These are phyloP conservation scores for Ochropleura leucogaster DNA, from an alignment of 2,888 invertebrate genomes.

Conservation along the genomic window DNA sequence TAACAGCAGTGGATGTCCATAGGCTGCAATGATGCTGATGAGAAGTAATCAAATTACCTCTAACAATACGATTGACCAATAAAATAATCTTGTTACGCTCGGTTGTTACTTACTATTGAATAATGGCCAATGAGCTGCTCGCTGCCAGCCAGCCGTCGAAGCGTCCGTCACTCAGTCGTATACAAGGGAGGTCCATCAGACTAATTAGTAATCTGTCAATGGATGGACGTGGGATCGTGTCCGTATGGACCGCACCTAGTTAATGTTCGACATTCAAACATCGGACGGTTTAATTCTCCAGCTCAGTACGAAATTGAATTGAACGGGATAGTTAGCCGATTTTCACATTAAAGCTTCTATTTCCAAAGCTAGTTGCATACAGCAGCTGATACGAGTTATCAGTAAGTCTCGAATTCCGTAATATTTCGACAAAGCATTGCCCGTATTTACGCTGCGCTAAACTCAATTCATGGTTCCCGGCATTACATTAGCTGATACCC, in stretches of 20 bases:
- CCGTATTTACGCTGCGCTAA: conserved; percentile 31
- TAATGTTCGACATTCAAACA: conserved; percentile 30
- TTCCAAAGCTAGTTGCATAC: conserved; percentile 16
- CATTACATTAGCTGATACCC: conserved; percentile 27
- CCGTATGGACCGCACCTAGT: conserved; percentile 8
- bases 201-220: conserved; percentile 54
- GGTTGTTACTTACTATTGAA: background rate
- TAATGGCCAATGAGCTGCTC: conserved; percentile 23
- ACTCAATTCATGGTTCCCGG: conserved; percentile 40
- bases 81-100: conserved; percentile 1
- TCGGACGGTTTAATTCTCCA: conserved; percentile 2
- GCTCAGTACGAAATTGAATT: background rate
- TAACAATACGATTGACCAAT: background rate
- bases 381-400: conserved; percentile 33
- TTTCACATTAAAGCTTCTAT: conserved; percentile 25
- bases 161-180: conserved; percentile 9
- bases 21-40: too few species aligned
- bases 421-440: conserved; percentile 37
- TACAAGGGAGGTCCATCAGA: conserved; percentile 41
- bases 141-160: conserved; percentile 7
- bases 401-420: conserved; percentile 17
- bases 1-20: too few species aligned
- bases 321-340: background rate
- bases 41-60: background rate
- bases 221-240: conserved; percentile 23